Evolutionary conservation across 2,797 vertebrate genomes (phyloP).

Genomic region (Coendou prehensilis): DNA sequence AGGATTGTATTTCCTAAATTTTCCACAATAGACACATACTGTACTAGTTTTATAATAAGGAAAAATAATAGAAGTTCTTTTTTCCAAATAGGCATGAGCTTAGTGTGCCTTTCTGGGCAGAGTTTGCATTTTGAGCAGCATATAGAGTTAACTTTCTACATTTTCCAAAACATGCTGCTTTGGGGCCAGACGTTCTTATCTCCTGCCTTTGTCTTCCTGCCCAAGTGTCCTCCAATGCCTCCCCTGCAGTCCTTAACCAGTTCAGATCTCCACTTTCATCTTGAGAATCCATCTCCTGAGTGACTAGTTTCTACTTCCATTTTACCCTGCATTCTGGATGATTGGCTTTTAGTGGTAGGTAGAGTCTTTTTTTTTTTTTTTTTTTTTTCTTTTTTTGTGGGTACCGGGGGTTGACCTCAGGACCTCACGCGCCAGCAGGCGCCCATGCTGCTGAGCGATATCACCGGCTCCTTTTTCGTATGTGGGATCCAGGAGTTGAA

Average conservation of each 20-base stretch:
- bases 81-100: neutral
- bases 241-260: no score
- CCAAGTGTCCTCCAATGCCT: neutral
- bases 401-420: no score
- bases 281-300: neutral
- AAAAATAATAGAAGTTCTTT: neutral
- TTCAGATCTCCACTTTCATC: neutral
- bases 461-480: no score
- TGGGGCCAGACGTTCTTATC: neutral
- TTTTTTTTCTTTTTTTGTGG: neutral
- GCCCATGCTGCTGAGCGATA: no score
- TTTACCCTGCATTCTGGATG: neutral
- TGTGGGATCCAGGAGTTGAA: no score
- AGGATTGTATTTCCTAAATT: neutral
- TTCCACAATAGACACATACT: neutral
- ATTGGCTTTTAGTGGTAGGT: neutral
- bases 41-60: neutral
- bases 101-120: neutral
- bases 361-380: neutral
- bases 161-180: neutral
- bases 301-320: neutral
- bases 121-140: neutral
- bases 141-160: neutral
- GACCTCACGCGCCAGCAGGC: no score
- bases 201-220: neutral